These are phyloP conservation scores for Drosophila pseudoobscura DNA, from an alignment of 1,140 invertebrate genomes.

Conservation along the genomic window DNA sequence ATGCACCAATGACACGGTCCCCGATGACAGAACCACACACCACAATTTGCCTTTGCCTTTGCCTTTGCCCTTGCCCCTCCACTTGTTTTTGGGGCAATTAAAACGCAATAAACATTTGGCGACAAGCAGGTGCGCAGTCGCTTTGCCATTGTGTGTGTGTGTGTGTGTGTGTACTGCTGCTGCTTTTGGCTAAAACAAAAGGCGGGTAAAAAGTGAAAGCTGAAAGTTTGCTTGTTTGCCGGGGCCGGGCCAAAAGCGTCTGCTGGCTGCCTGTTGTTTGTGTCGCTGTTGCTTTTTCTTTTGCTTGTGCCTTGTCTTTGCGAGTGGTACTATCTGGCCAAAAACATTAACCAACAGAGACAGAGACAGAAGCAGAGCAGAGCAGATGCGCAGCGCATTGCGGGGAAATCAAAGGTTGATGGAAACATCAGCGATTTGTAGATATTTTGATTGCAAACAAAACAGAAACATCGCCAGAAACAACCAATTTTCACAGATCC, in stretches of 20 bases:
- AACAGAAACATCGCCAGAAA: neutral
- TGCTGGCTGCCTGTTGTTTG: slow-evolving; percentile 34
- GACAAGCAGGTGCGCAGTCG: slow-evolving; percentile 45
- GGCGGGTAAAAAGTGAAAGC: slow-evolving; percentile 69
- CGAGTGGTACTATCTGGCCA: slow-evolving; percentile 15
- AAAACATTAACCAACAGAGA: slow-evolving; percentile 27
- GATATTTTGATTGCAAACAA: slow-evolving; percentile 36
- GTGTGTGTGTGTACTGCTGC: slow-evolving; percentile 6
- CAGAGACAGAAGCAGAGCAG: no score
- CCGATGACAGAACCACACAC: neutral
- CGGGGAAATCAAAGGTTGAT: slow-evolving; percentile 44
- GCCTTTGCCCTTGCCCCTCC: neutral
- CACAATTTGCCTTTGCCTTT: neutral
- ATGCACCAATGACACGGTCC: neutral
- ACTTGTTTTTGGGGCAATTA: slow-evolving; percentile 46
- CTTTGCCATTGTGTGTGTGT: slow-evolving; percentile 10
- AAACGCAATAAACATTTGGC: slow-evolving; percentile 65
- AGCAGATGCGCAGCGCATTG: no score
- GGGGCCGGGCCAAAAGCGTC: slow-evolving; percentile 67
- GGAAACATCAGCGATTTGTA: slow-evolving; percentile 48
- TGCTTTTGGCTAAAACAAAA: slow-evolving; percentile 67
- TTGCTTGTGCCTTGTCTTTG: slow-evolving; percentile 5
- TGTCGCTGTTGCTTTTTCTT: slow-evolving; percentile 22
- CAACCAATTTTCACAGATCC: neutral
- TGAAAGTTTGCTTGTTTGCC: slow-evolving; percentile 54